These are phyloP conservation scores for Sthenelais limicola DNA, from an alignment of 2,888 invertebrate genomes.

Conservation along the genomic window DNA sequence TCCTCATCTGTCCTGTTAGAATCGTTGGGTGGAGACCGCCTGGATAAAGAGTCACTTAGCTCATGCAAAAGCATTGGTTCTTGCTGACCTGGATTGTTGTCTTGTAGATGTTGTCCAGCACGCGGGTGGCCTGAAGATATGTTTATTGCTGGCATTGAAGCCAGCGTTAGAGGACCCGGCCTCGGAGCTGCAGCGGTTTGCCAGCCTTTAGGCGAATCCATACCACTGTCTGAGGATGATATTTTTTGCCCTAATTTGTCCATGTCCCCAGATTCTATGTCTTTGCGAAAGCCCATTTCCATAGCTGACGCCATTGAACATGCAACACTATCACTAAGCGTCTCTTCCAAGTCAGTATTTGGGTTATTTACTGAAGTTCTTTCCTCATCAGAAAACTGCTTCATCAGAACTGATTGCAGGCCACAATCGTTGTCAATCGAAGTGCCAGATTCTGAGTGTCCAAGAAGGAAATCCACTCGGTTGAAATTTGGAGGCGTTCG, in stretches of 20 bases:
- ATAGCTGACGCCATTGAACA: not conserved
- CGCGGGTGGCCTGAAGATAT: not conserved
- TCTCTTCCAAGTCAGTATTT: not conserved
- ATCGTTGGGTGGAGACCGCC: not conserved
- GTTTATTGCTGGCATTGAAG: constrained; percentile 26
- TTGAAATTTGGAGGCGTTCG: constrained; percentile 5
- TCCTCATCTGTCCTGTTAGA: not conserved
- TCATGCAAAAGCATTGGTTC: constrained; percentile 4
- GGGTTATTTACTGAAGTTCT: not conserved
- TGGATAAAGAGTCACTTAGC: not conserved
- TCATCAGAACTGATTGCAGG: constrained; percentile 7
- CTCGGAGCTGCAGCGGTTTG: not conserved
- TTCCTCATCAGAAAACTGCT: constrained; percentile 21
- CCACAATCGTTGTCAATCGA: not conserved
- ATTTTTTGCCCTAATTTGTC: constrained; percentile 30
- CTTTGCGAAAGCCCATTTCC: not conserved
- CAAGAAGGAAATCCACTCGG: constrained; percentile 20
- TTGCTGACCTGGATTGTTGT: not conserved
- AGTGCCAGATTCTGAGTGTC: not conserved
- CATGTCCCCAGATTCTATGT: not conserved
- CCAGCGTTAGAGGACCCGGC: constrained; percentile 12
- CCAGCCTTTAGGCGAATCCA: constrained; percentile 39
- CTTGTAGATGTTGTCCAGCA: not conserved
- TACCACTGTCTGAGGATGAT: constrained; percentile 32
- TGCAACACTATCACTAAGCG: constrained; percentile 9